Evolutionary conservation across 2,113 vertebrate genomes (phyloP), one percentile per base, ranked within the genome.

Genomic region (Nothobranchius kuhntae): DNA sequence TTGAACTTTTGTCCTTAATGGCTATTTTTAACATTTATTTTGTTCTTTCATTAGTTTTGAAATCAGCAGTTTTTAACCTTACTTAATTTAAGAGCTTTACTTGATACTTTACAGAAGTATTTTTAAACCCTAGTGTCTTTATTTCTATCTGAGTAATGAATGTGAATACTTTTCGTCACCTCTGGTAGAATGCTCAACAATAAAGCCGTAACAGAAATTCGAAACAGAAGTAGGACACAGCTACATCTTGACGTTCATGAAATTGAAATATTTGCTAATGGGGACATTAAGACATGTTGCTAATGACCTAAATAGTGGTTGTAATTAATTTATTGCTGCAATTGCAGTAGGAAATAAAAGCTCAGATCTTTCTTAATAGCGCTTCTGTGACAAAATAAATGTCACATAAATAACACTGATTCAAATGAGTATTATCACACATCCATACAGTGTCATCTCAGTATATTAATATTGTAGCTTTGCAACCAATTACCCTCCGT

Each of bases 401-500:
- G 9, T 56, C 8, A 40, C 15, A 56, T 17, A 2, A 38, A 56
- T 10, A 38, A 56, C 4, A 40, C 10, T 12, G 15, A 56, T 17
- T 40, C 10, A 40, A 10, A 58, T 21, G 1, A 10, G 4, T 30
- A 42, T 35, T 36, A 67, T 61, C 13, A 30, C 48, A 57, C n/a
- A 46, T 15, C n/a, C 6, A 5, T 12, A 30, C 26, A 45, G 21
- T 10, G 45, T 3, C n/a, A 24, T 17, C 24, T 48, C 38, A 40
- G 8, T 26, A 35, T 44, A 54, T 4, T 5, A 26, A 24, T 6
- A 2, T 54, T 56, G 58, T 53, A 53, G 42, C 14, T 79, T 51
- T 45, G 38, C 13, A 24, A 57, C 65, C 21, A 46, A 54, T 80
- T 64, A 30, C 26, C 52, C 68, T 55, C n/a, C 35, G 36, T 56